Percentiles rank a stretch among this genome's conserved stretches.
phyloP scores from a whole-genome alignment of 2,113 vertebrate genomes.

The Platysteira castanea region DNA sequence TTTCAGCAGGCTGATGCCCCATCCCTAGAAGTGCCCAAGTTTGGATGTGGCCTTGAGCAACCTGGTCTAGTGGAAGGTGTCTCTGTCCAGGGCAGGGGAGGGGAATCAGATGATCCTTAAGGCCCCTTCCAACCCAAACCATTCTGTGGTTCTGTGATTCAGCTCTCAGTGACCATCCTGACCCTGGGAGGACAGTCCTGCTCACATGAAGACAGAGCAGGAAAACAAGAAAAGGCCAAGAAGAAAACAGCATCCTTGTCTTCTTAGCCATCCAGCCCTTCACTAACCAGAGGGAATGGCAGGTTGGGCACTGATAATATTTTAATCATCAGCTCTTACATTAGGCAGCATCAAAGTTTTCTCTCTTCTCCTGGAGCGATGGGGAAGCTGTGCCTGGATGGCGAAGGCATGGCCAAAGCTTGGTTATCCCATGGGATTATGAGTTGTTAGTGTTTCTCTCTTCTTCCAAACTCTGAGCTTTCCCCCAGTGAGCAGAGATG shows the following conservation, averaged over 20 bases:
- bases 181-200: not conserved
- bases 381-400: not conserved
- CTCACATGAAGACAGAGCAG: not conserved
- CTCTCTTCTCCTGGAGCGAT: not conserved
- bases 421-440: not conserved
- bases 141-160: not conserved
- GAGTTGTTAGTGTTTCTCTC: not conserved
- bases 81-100: not conserved
- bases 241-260: not conserved
- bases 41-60: not conserved
- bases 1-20: not conserved
- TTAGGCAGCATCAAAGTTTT: not conserved
- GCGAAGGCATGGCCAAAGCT: not conserved
- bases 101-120: not conserved
- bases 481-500: accelerated
- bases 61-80: not conserved
- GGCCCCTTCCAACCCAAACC: not conserved
- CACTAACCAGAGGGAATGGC: accelerated
- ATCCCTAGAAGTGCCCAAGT: not conserved
- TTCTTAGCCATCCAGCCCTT: not conserved
- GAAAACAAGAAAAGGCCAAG: not conserved
- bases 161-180: not conserved
- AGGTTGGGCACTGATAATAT: not conserved
- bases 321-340: not conserved
- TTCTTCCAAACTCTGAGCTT: not conserved